Percentiles rank a stretch among this genome's conserved stretches.
Evolutionary conservation across 2,888 invertebrate genomes (phyloP).

Genomic region (Brenthis daphne): DNA sequence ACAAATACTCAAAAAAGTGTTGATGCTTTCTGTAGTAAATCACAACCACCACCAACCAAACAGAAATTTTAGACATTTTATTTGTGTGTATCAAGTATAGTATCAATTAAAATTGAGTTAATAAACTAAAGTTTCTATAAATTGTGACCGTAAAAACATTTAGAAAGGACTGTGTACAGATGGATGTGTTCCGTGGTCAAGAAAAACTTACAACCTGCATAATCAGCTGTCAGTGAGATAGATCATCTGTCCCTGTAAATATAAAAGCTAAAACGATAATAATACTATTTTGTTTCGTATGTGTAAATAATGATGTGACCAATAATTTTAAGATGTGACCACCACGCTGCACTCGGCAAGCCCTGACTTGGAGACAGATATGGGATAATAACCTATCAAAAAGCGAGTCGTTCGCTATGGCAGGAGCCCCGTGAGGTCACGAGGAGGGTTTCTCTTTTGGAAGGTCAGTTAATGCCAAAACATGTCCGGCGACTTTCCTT

Average conservation of each 20-base stretch:
- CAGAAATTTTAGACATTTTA: slow-evolving; percentile 75
- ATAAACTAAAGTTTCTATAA: slow-evolving; percentile 58
- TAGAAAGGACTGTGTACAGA: slow-evolving; percentile 65
- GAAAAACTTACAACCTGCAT: slow-evolving; percentile 82
- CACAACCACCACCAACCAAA: slow-evolving; percentile 75
- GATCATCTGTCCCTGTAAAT: slow-evolving; percentile 83
- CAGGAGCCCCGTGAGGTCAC: slow-evolving; percentile 67
- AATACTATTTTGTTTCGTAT: slow-evolving; percentile 66
- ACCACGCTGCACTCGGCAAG: slow-evolving; percentile 55
- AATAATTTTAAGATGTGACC: slow-evolving; percentile 68
- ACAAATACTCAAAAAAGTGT: slow-evolving; percentile 81
- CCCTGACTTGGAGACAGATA: slow-evolving; percentile 61
- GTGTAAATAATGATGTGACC: slow-evolving; percentile 70
- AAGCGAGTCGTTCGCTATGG: slow-evolving; percentile 70
- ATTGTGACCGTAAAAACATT: slow-evolving; percentile 55
- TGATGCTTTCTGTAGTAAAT: slow-evolving; percentile 82
- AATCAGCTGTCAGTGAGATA: slow-evolving; percentile 83
- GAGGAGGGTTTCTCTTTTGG: slow-evolving; percentile 53
- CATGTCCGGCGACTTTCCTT: slow-evolving; percentile 75
- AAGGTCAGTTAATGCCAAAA: slow-evolving; percentile 59
- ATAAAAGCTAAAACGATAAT: slow-evolving; percentile 79
- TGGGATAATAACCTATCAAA: slow-evolving; percentile 81
- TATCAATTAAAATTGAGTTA: slow-evolving; percentile 70
- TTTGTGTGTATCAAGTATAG: slow-evolving; percentile 67
- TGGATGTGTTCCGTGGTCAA: slow-evolving; percentile 76